Percentiles rank a stretch among this genome's conserved stretches.
These are phyloP conservation scores for Epirrhoe alternata DNA, from an alignment of 2,888 invertebrate species.

Conservation along the genomic window DNA sequence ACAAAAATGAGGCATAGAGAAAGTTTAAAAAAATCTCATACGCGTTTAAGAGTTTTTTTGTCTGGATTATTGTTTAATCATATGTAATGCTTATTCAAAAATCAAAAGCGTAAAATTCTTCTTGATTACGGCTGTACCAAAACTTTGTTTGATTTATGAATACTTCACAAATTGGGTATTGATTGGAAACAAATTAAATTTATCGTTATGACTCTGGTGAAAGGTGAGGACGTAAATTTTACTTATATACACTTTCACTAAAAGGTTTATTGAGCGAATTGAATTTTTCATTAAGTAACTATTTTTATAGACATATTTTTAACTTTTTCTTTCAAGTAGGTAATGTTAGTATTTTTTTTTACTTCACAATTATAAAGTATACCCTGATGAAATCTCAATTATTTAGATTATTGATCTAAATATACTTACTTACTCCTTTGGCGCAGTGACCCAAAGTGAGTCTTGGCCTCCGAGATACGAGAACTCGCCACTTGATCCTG, in stretches of 20 bases:
- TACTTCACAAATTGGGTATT: constrained; percentile 54
- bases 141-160: constrained; percentile 62
- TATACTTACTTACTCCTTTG: too few relatives aligned
- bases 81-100: background rate
- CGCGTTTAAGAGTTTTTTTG: background rate
- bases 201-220: constrained; percentile 37
- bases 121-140: constrained; percentile 39
- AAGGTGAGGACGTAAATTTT: constrained; percentile 37
- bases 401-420: too few relatives aligned
- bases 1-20: too few relatives aligned
- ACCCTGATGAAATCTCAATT: too few relatives aligned
- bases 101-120: constrained; percentile 5
- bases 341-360: too few relatives aligned
- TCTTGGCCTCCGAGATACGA: too few relatives aligned
- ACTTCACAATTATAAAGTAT: too few relatives aligned
- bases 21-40: background rate
- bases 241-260: constrained; percentile 20
- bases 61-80: background rate
- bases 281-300: background rate
- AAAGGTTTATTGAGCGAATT: constrained; percentile 26
- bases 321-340: background rate
- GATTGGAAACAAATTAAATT: constrained; percentile 47
- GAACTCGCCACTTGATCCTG: too few relatives aligned
- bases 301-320: background rate
- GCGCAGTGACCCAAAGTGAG: too few relatives aligned